Base-by-base conservation (phyloP, 2,888 invertebrate species). In the Sipunculus nudus region DNA sequence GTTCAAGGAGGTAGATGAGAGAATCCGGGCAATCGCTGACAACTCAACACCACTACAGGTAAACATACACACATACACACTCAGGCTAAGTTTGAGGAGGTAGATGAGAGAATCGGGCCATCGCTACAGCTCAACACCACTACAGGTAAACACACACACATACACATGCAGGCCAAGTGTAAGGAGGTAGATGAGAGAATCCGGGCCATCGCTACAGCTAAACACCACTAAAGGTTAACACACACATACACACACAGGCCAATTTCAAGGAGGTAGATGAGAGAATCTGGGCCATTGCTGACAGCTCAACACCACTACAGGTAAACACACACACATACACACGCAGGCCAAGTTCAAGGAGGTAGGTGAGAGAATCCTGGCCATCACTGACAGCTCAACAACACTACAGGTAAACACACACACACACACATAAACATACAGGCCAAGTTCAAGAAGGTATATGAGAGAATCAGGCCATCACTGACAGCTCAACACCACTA, bases 391-490 rank as follows among this genome's bases (percentile, higher is more conserved):
- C 31, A 63, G 47, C 16, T 58, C 57, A 19, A 63, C 65, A 8
- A 65, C 72, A n/a, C 45, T 62, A n/a, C 60, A 65, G 64, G 70
- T 70, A 40, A 32, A 46, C 6, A n/a, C n/a, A n/a, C n/a, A n/a
- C n/a, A n/a, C n/a, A n/a, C n/a, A n/a, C n/a, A n/a, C n/a, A n/a
- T n/a, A n/a, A n/a, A n/a, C n/a, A n/a, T n/a, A n/a, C n/a, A 67
- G 5, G 74, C 75, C 3, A 72, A 75, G 60, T 46, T 57, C 13
- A 67, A 72, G 53, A 63, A 69, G 26, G 75, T 72, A 60, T 78
- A 79, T 55, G 38, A 38, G 16, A 13, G 38, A 13, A 16, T 13
- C 16, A 16, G 13, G 16, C 10, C 38, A 49, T 62, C 4, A 56
- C 61, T 13, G 61, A 67, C 31, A 63, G 47, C 16, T 58, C 57